phyloP scores from a whole-genome alignment of 2,888 invertebrate genomes.

The Gasteruption jaculator region DNA sequence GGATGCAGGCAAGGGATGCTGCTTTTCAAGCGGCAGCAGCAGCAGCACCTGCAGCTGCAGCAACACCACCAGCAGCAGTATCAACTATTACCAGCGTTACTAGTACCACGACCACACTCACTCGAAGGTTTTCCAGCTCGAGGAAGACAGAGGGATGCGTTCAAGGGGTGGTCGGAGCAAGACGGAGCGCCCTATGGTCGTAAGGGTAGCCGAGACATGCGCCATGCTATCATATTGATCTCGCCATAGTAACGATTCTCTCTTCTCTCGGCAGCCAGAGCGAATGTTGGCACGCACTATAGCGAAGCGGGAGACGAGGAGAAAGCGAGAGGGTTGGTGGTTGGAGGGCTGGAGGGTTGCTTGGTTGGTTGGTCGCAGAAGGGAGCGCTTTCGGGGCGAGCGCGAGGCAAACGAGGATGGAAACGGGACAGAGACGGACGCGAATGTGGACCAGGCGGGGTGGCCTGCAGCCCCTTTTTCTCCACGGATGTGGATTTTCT shows the following conservation, averaged over 20 bases:
- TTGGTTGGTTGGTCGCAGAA: slow-evolving; percentile 6
- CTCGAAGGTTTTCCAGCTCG: too few relatives aligned
- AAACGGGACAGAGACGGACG: slow-evolving; percentile 9
- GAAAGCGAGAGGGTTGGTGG: slow-evolving; percentile 16
- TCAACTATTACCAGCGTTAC: too few relatives aligned
- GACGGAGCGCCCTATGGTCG: slow-evolving; percentile 10
- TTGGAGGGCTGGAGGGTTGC: too few relatives aligned
- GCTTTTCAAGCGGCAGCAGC: too few relatives aligned
- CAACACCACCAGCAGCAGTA: too few relatives aligned
- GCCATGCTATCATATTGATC: slow-evolving; percentile 50
- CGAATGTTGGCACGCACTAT: slow-evolving; percentile 44
- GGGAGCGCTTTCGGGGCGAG: background rate
- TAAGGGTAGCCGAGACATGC: slow-evolving; percentile 40
- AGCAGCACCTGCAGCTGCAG: too few relatives aligned
- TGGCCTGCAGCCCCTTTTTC: too few relatives aligned
- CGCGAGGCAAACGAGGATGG: background rate
- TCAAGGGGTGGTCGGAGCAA: slow-evolving; percentile 7
- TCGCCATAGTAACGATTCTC: slow-evolving; percentile 51
- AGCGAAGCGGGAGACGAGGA: slow-evolving; percentile 17
- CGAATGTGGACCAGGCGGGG: too few relatives aligned
- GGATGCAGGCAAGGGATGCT: too few relatives aligned
- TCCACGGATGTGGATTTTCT: too few relatives aligned
- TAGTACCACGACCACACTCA: too few relatives aligned
- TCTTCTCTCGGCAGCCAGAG: slow-evolving; percentile 44
- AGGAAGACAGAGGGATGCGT: slow-evolving; percentile 7